Evolutionary conservation across 2,797 vertebrate species (phyloP).

Genomic region (Falco biarmicus): DNA sequence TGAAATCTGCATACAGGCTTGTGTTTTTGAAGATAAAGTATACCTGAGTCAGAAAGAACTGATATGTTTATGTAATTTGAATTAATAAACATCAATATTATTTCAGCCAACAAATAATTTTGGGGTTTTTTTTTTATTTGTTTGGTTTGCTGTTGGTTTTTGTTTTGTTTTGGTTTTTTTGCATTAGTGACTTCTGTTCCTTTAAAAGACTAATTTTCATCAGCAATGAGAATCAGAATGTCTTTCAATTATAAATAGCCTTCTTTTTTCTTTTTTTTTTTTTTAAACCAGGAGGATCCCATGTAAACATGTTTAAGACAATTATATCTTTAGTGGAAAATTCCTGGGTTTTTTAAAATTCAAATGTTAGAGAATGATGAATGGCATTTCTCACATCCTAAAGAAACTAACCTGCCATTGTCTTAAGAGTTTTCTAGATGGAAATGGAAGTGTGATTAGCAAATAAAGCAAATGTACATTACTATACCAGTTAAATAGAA

Average conservation of each 20-base stretch:
- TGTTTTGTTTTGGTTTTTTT: not conserved
- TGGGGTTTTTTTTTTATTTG: not conserved
- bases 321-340: not conserved
- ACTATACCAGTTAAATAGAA: not conserved
- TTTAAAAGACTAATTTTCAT: not conserved
- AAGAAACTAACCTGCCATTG: not conserved
- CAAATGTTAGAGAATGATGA: not conserved
- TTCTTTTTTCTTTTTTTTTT: not conserved
- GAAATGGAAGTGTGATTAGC: not conserved
- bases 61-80: not conserved
- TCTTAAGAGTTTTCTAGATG: not conserved
- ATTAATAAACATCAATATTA: not conserved
- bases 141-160: not conserved
- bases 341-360: rapidly evolving
- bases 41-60: not conserved
- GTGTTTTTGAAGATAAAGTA: not conserved
- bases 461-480: not conserved
- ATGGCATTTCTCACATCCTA: not conserved
- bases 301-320: not conserved
- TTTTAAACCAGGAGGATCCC: not conserved
- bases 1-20: not conserved
- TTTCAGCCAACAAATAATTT: not conserved
- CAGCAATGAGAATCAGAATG: not conserved
- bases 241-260: not conserved
- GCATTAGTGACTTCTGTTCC: not conserved